A percentile compares a stretch with the other conserved stretches of the same genome.
phyloP scores from a whole-genome alignment of 1,140 invertebrate genomes.

The Drosophila lacertosa region DNA sequence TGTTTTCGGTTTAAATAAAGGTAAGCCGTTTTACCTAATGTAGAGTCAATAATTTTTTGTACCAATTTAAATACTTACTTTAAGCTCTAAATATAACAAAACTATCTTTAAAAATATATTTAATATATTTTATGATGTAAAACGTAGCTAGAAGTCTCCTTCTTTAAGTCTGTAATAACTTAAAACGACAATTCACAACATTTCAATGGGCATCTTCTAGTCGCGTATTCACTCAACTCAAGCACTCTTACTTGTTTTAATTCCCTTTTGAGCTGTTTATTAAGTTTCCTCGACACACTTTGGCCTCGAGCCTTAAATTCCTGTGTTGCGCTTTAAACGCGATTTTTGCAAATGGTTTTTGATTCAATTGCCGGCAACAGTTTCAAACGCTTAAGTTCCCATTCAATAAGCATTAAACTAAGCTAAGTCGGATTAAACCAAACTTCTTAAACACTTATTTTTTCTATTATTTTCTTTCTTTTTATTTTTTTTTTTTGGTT shows the following conservation, averaged over 20 bases:
- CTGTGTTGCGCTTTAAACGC: neutral
- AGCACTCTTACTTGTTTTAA: neutral
- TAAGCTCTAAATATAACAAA: no score
- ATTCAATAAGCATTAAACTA: conserved; percentile 35
- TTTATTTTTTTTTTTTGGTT: neutral
- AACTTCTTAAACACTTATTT: neutral
- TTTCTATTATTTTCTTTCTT: neutral
- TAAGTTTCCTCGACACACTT: conserved; percentile 22
- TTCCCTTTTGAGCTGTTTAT: conserved; percentile 21
- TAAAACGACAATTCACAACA: no score
- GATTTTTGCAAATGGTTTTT: neutral
- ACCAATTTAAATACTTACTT: no score
- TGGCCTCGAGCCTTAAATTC: neutral
- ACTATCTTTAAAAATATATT: no score
- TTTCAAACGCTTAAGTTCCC: conserved; percentile 30
- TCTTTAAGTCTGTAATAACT: no score
- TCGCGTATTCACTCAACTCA: neutral
- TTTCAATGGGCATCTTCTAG: neutral
- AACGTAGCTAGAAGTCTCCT: no score
- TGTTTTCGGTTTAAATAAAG: no score
- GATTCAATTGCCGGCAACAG: conserved; percentile 19
- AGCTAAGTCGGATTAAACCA: conserved; percentile 3
- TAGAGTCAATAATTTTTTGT: no score
- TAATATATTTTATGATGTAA: no score
- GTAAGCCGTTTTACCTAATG: no score